Evolutionary conservation across 1,140 invertebrate genomes (phyloP).

Genomic region (Eubasilissa regina): DNA sequence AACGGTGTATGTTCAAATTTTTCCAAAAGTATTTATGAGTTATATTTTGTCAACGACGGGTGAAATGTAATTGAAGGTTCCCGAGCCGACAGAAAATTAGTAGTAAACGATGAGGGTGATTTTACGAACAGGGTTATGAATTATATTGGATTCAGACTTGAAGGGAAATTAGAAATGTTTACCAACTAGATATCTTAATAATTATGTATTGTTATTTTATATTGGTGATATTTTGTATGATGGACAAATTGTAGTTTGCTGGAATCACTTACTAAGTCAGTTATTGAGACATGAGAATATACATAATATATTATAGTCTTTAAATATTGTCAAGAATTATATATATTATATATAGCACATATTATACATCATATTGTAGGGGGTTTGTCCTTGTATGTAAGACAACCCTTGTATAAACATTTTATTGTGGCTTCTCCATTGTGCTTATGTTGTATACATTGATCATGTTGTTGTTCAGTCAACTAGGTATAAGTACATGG

Average conservation of each 20-base stretch:
- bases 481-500: constrained; percentile 32
- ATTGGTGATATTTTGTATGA: constrained; percentile 45
- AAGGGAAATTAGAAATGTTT: background rate
- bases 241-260: constrained; percentile 37
- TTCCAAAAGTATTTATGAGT: too few relatives aligned
- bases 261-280: constrained; percentile 24
- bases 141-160: constrained; percentile 21
- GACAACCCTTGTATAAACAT: constrained; percentile 5
- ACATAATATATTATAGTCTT: constrained; percentile 2
- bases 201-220: constrained; percentile 33
- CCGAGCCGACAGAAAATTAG: background rate
- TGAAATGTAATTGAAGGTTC: too few relatives aligned
- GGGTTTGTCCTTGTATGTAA: constrained; percentile 11
- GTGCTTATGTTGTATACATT: constrained; percentile 25
- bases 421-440: constrained; percentile 30
- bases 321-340: constrained; percentile 23
- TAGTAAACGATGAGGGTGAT: constrained; percentile 23
- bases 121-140: constrained; percentile 35
- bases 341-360: constrained; percentile 13
- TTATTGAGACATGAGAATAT: background rate
- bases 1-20: too few relatives aligned
- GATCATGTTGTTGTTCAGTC: constrained; percentile 22
- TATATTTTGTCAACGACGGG: too few relatives aligned
- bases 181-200: constrained; percentile 23
- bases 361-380: constrained; percentile 3